A percentile compares a stretch with the other conserved stretches of the same genome.
Evolutionary conservation across 2,888 invertebrate species (phyloP).

Genomic region (Pogonocherus hispidulus): DNA sequence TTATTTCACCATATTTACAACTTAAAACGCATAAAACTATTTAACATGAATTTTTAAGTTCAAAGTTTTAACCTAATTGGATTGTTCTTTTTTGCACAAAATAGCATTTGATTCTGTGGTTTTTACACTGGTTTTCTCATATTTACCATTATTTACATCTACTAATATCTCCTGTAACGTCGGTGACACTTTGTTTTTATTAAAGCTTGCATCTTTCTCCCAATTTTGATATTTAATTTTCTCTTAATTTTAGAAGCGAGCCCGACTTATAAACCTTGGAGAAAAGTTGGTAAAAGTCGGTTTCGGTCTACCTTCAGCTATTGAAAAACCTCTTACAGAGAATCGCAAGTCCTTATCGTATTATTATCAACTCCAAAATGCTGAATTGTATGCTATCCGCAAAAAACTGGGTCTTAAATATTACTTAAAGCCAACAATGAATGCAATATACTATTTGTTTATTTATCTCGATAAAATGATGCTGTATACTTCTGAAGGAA

Average conservation of each 20-base stretch:
- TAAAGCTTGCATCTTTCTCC: too few relatives aligned
- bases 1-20: too few relatives aligned
- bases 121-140: not conserved
- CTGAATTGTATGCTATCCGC: conserved; percentile 68
- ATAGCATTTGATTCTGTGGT: not conserved
- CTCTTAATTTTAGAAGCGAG: conserved; percentile 36
- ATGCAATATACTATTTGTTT: conserved; percentile 43
- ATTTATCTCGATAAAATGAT: not conserved
- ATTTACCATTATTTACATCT: too few relatives aligned
- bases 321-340: conserved; percentile 76
- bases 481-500: not conserved
- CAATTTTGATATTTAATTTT: too few relatives aligned
- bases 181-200: too few relatives aligned
- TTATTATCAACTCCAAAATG: conserved; percentile 65
- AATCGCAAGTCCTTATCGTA: conserved; percentile 65
- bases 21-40: too few relatives aligned
- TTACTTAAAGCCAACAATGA: conserved; percentile 66
- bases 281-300: conserved; percentile 70
- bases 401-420: conserved; percentile 71
- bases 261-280: conserved; percentile 69
- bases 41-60: too few relatives aligned
- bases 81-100: not conserved
- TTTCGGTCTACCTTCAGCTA: conserved; percentile 82
- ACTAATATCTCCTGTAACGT: not conserved
- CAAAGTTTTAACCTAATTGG: too few relatives aligned